Percentiles rank a stretch among this genome's conserved stretches.
phyloP scores from a whole-genome alignment of 2,113 vertebrate genomes.

The Neolamprologus variostigma region DNA sequence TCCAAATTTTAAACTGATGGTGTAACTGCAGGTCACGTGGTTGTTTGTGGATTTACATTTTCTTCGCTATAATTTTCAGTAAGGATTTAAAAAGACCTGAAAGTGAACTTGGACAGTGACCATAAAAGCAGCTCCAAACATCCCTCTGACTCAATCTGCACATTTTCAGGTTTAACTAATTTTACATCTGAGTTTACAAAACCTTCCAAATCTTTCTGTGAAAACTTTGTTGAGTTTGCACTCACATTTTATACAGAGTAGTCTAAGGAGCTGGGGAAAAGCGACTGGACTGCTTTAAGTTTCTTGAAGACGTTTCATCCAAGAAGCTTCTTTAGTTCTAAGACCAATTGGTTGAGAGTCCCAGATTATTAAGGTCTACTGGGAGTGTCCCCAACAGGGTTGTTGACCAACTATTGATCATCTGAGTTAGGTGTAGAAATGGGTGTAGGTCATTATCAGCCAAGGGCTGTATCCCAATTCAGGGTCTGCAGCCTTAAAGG shows the following conservation, averaged over 20 bases:
- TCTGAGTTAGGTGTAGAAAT: neutral
- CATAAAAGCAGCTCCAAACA: neutral
- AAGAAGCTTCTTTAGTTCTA: neutral
- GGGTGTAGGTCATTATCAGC: neutral
- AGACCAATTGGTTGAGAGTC: fast-evolving
- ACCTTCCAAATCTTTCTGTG: fast-evolving
- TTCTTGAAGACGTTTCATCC: neutral
- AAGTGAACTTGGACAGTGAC: neutral
- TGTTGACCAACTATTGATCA: fast-evolving
- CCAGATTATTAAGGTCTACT: neutral
- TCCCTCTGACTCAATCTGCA: neutral
- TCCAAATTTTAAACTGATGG: neutral
- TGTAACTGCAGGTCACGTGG: neutral
- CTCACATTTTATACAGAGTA: fast-evolving
- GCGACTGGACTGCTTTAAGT: fast-evolving
- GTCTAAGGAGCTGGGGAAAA: neutral
- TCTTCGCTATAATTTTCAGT: neutral
- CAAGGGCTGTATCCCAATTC: fast-evolving
- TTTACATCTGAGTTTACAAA: fast-evolving
- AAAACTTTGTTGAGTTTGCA: neutral
- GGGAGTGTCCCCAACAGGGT: fast-evolving
- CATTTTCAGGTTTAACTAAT: neutral
- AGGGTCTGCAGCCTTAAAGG: too few relatives aligned
- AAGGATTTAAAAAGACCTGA: neutral
- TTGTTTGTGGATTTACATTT: neutral